Percentiles rank a stretch among this genome's conserved stretches.
These are phyloP conservation scores for Otocyon megalotis DNA, from an alignment of 2,113 vertebrate genomes.

Conservation along the genomic window DNA sequence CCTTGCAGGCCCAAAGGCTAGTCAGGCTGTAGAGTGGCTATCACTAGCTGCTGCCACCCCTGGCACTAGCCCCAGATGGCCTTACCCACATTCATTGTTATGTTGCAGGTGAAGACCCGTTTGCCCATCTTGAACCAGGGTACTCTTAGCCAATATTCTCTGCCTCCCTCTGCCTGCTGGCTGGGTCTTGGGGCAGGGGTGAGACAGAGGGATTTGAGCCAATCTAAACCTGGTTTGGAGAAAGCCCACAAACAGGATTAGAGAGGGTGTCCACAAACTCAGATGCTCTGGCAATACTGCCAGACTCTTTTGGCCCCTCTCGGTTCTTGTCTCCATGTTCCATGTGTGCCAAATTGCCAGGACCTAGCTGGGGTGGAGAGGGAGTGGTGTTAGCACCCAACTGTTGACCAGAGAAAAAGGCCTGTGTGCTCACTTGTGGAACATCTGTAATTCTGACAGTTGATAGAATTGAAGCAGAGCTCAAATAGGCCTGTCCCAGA, in stretches of 20 bases:
- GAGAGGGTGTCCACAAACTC: neutral
- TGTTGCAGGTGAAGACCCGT: neutral
- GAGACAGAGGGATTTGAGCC: fast-evolving
- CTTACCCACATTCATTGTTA: neutral
- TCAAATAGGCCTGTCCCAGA: neutral
- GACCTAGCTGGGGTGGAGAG: neutral
- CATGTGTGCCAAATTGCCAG: neutral
- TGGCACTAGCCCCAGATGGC: neutral
- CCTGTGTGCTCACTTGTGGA: neutral
- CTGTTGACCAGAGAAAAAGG: neutral
- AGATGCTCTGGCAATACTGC: no score
- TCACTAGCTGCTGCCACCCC: neutral
- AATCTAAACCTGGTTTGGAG: neutral
- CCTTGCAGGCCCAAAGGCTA: neutral
- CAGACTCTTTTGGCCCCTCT: neutral
- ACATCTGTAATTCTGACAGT: neutral
- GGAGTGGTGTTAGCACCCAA: neutral
- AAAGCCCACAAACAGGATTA: fast-evolving
- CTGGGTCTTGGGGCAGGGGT: neutral
- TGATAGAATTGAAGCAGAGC: neutral
- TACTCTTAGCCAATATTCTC: neutral
- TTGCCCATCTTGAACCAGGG: neutral
- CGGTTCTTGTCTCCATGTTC: neutral
- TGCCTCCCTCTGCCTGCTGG: neutral
- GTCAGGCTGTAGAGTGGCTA: neutral